Base-by-base conservation (phyloP, 2,113 vertebrate genomes). In the Nesogale talazaci region DNA sequence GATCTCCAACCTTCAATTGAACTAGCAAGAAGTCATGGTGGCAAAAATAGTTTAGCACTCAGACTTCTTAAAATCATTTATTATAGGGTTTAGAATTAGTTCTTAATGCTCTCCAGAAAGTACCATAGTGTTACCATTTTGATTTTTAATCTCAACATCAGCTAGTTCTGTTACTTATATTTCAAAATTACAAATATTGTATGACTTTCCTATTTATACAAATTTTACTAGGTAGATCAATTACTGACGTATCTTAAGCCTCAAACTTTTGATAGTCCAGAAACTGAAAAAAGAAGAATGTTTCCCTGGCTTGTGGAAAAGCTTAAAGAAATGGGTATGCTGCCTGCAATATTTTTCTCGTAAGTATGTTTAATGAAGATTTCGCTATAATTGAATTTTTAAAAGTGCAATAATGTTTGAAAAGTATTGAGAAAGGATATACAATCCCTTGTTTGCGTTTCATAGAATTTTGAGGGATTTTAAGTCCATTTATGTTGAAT, bases 341-440 rank as follows among this genome's bases (percentile, higher is more conserved):
- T 96, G 29, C 88, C 95, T 72, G 91, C 93, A 77, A 88, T 93
- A 52, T 94, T 93, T 89, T 96, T 96, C 91, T 52, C 29, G 84
- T 96, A 91, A 96, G 95, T 93, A 16, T 27, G 6, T n/a, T 82
- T 76, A 65, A 25, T 61, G n/a, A 16, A 36, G 7, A 80, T 57
- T 31, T 11, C 8, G 36, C 65, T 34, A 77, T 69, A 38, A 11
- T 63, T 63, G 20, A 79, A 61, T 25, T 46, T 31, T 3, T 77
- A 83, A 77, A 14, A 42, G 59, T 69, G 52, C 61, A 8, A 78
- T 79, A 22, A 46, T 12, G 23, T 38, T 89, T 84, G 22, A 86
- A 79, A 89, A 46, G 7, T 70, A 77, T 88, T 63, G 59, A 75
- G 16, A 15, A 76, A 57, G 27, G 3, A 61, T 23, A 42, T 83